Base-by-base conservation (phyloP, 1,140 invertebrate species). In the Globodera rostochiensis region DNA sequence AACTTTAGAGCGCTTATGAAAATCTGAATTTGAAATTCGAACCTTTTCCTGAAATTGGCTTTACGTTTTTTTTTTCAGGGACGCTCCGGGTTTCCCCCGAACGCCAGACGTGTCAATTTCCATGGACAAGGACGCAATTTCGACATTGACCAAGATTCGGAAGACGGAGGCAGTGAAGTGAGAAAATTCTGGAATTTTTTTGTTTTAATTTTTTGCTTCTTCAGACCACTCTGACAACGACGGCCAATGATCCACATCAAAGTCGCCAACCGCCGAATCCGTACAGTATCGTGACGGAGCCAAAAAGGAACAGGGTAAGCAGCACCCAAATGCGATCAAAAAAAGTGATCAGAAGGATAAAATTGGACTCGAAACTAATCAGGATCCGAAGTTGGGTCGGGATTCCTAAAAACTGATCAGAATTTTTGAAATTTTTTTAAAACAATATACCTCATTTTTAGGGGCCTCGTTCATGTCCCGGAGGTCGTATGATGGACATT, bases 381-480 rank as follows among this genome's bases (percentile, higher is more conserved):
- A 25, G 36, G 36, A 36, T 36, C 36, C 36, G 36, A 36, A 36
- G 36, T 36, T 2, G 36, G 36, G 36, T 1, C 36, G 36, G 36
- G 1, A 1, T 36, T 36, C 36, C 36, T 36, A 36, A 36, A 36
- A 36, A 36, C 2, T 36, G 0, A 36, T n/a, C 0, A 0, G 2
- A 2, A 36, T 36, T 36, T 36, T 36, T 36, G 36, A 36, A 36
- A 36, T 3, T 36, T 36, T 36, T 36, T 25, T 25, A 4, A 53
- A 19, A 53, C 6, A 64, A 75, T 64, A 47, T 46, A 7, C 3
- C 25, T 3, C 9, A 45, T 50, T 36, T 74, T 8, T 36, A 75
- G 74, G 74, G 74, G 0, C 74, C 74, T 47, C 74, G 74, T 47
- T 75, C 74, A 3, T 75, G 74, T 19, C 74, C 74, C 19, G 74